Conservation (phyloP, 2,797 vertebrate species). For the Macropodus opercularis region DNA sequence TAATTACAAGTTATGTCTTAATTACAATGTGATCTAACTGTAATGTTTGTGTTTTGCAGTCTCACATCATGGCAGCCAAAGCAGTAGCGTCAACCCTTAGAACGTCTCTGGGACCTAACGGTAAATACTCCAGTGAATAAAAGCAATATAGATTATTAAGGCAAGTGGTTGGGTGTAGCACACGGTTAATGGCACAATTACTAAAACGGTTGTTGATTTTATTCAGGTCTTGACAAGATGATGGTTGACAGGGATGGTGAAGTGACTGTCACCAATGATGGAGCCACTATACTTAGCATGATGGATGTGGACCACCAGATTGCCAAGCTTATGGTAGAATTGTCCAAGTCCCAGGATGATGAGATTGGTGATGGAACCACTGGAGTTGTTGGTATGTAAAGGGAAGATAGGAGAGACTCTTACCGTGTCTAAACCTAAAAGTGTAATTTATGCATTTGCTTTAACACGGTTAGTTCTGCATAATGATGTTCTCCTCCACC, state of each 20-base stretch:
- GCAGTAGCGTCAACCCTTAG: slow-evolving; percentile 94
- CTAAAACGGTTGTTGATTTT: neutral
- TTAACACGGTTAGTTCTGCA: too few species aligned
- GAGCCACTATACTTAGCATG: slow-evolving; percentile 97
- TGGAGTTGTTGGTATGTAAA: slow-evolving; percentile 92
- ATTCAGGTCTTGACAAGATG: slow-evolving; percentile 96
- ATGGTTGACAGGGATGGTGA: slow-evolving; percentile 99
- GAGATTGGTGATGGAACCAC: slow-evolving; percentile 99
- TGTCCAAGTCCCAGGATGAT: slow-evolving; percentile 99
- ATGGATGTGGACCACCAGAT: slow-evolving; percentile 99
- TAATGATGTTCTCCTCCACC: neutral
- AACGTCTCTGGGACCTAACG: slow-evolving; percentile 97
- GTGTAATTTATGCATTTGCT: too few species aligned
- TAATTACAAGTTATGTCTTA: rapidly evolving
- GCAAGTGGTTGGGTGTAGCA: too few species aligned
- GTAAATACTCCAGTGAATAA: too few species aligned
- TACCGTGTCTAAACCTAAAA: neutral
- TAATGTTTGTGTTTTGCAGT: slow-evolving; percentile 81
- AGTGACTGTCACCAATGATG: slow-evolving; percentile 98
- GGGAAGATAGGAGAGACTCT: neutral
- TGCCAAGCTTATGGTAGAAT: slow-evolving; percentile 98
- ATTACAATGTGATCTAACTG: neutral
- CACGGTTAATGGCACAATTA: too few species aligned
- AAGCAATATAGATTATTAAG: too few species aligned
- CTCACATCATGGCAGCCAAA: slow-evolving; percentile 98